Percentiles rank a stretch among this genome's conserved stretches.
Conservation (phyloP, 2,797 vertebrate species). For the Pantherophis alleghaniensis region DNA sequence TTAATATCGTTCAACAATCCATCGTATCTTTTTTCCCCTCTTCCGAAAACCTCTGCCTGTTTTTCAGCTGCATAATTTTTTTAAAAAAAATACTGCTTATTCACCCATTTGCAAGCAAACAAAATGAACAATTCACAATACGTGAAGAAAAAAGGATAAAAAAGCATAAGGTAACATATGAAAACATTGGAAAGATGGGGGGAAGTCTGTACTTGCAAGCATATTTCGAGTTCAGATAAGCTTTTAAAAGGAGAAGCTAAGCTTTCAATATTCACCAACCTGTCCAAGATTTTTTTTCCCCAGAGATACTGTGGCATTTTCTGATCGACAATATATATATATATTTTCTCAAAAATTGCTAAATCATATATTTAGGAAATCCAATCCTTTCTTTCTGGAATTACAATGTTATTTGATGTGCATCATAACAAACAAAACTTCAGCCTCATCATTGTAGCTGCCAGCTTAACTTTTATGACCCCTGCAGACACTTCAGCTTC, state of each 20-base stretch:
- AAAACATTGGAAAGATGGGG: not conserved
- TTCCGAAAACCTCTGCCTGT: not conserved
- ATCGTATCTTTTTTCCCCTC: not conserved
- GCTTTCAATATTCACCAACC: not conserved
- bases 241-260: not conserved
- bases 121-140: not conserved
- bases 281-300: not conserved
- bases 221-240: not conserved
- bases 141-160: not conserved
- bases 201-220: not conserved
- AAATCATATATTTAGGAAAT: not conserved
- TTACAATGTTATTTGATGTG: not conserved
- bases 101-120: not conserved
- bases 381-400: not conserved
- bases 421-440: not conserved
- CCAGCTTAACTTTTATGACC: not conserved
- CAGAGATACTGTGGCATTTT: not conserved
- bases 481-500: not conserved
- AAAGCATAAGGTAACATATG: not conserved
- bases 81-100: not conserved
- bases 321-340: not conserved
- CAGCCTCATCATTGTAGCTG: not conserved
- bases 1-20: not conserved
- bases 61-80: not conserved
- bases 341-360: not conserved